Evolutionary conservation across 2,888 invertebrate species (phyloP).

Genomic region (Trachelus stipa): DNA sequence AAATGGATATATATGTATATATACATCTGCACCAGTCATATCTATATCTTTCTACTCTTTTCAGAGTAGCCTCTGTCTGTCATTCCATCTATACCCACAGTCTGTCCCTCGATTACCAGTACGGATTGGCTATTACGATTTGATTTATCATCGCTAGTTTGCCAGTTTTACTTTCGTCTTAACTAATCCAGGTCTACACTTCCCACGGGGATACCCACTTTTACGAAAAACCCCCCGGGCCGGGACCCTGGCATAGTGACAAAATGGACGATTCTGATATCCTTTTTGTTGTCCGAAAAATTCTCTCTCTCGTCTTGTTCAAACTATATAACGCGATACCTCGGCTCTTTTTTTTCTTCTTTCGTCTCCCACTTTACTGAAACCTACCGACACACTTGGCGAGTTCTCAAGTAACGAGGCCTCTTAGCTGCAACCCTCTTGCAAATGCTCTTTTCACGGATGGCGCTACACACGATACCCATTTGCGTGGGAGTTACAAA

Average conservation of each 20-base stretch:
- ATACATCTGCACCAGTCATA: not conserved
- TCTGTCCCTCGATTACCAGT: not conserved
- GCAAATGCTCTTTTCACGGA: not conserved
- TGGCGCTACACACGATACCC: not conserved
- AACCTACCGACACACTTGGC: not conserved
- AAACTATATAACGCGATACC: not conserved
- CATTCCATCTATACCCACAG: not conserved
- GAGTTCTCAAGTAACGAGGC: not conserved
- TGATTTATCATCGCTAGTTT: conserved; percentile 19
- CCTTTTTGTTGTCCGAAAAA: not conserved
- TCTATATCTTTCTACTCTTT: not conserved
- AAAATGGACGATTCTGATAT: not conserved
- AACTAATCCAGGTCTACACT: not conserved
- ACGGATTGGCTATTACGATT: conserved; percentile 11
- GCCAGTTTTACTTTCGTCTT: not conserved
- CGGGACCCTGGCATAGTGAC: not conserved
- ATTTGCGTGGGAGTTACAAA: not conserved
- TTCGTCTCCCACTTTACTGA: not conserved
- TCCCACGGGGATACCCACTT: not conserved
- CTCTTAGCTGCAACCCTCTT: not conserved
- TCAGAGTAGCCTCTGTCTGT: not conserved
- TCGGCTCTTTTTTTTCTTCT: not conserved
- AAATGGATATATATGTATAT: not conserved
- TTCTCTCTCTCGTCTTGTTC: not conserved
- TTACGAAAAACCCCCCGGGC: not conserved